These are phyloP conservation scores for Scaptomyza caliginosa DNA, from an alignment of 2,888 invertebrate genomes.

Conservation along the genomic window DNA sequence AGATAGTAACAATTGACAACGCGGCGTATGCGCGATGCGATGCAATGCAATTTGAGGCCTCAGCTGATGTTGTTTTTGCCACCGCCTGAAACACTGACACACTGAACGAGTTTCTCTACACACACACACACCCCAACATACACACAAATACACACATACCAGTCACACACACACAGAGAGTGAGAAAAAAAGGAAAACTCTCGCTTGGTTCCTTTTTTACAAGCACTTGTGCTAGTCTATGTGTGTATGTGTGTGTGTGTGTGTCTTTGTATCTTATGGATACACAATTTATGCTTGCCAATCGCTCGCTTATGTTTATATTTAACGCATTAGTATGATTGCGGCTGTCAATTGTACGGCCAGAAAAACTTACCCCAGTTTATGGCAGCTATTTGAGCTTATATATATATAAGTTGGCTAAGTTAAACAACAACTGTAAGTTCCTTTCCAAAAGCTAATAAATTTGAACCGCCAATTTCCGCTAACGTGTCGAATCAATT, in stretches of 20 bases:
- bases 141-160: constrained; percentile 8
- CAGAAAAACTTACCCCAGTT: constrained; percentile 53
- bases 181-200: constrained; percentile 16
- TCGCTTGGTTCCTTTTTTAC: constrained; percentile 45
- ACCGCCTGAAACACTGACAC: constrained; percentile 70
- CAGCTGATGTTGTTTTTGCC: constrained; percentile 61
- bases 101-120: constrained; percentile 70
- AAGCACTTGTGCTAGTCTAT: constrained; percentile 25
- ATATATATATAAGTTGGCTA: neutral
- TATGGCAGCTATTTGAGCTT: constrained; percentile 30
- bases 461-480: constrained; percentile 25
- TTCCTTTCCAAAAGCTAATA: constrained; percentile 1
- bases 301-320: constrained; percentile 62
- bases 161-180: constrained; percentile 8
- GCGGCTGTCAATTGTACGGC: constrained; percentile 23
- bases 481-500: constrained; percentile 17
- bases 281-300: constrained; percentile 73
- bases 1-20: constrained; percentile 64
- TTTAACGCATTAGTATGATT: constrained; percentile 36
- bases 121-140: constrained; percentile 23
- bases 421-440: constrained; percentile 1
- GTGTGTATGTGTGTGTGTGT: constrained; percentile 8
- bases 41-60: constrained; percentile 1
- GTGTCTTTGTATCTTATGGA: constrained; percentile 64
- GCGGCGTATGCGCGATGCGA: constrained; percentile 72